Conservation (phyloP, 2,113 vertebrate species). For the Apeltes quadracus region DNA sequence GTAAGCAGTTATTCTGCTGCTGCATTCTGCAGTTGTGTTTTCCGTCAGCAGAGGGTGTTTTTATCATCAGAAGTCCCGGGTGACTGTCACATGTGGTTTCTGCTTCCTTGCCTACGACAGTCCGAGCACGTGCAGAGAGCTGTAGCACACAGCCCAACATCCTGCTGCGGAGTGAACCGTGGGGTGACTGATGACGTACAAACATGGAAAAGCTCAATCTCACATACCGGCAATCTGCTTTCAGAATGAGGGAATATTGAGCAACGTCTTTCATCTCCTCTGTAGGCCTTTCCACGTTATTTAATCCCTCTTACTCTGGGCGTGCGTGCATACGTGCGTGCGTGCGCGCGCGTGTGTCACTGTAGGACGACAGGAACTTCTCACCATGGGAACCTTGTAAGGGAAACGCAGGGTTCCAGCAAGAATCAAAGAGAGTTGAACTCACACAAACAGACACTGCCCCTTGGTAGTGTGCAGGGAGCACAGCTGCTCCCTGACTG, state of each 20-base stretch:
- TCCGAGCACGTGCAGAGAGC: conserved; percentile 7
- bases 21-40: neutral
- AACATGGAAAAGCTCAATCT: conserved; percentile 7
- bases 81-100: conserved; percentile 24
- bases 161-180: conserved; percentile 12
- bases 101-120: conserved; percentile 2
- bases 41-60: conserved; percentile 53
- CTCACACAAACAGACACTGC: neutral
- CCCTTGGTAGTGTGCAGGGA: too few species aligned
- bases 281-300: neutral
- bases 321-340: conserved; percentile 4
- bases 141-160: conserved; percentile 15
- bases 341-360: conserved; percentile 4
- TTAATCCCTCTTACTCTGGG: neutral
- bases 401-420: conserved; percentile 9
- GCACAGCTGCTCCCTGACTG: too few species aligned
- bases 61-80: conserved; percentile 10
- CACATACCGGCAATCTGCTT: neutral
- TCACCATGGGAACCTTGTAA: conserved; percentile 50
- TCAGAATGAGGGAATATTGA: neutral
- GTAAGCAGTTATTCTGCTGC: neutral
- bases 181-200: conserved; percentile 3
- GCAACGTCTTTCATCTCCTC: neutral
- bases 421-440: conserved; percentile 1
- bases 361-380: conserved; percentile 43